Conservation (phyloP, 2,888 invertebrate genomes). For the Synanthedon myopaeformis region DNA sequence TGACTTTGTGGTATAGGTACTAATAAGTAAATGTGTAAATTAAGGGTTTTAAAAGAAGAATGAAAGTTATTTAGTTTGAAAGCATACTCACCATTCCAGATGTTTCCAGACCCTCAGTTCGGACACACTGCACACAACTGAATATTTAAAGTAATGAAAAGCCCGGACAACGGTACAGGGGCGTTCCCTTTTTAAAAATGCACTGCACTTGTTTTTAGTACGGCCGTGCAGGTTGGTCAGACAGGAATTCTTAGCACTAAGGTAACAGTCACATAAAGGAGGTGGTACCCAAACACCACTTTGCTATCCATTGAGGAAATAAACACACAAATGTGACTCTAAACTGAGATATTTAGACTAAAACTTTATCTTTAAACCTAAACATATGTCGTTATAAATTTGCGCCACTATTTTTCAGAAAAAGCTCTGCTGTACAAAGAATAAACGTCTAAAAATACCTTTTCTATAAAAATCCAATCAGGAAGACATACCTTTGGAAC, state of each 20-base stretch:
- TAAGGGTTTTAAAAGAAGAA: no score
- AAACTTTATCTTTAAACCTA: no score
- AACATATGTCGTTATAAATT: no score
- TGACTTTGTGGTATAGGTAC: no score
- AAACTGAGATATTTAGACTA: not conserved
- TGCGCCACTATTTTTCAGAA: no score
- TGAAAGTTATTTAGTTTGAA: not conserved
- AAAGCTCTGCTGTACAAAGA: no score
- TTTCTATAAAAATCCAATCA: not conserved
- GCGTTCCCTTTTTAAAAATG: slow-evolving; percentile 66
- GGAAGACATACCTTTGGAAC: not conserved
- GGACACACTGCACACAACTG: slow-evolving; percentile 57
- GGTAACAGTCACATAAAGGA: slow-evolving; percentile 55
- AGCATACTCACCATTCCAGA: slow-evolving; percentile 35
- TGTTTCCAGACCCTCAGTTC: slow-evolving; percentile 23
- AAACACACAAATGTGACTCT: slow-evolving; percentile 15
- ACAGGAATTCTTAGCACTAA: slow-evolving; percentile 45
- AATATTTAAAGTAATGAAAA: slow-evolving; percentile 68
- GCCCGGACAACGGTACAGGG: slow-evolving; percentile 41
- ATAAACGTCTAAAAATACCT: not conserved
- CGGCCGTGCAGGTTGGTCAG: slow-evolving; percentile 63
- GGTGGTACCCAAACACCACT: slow-evolving; percentile 38
- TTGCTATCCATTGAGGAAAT: slow-evolving; percentile 18
- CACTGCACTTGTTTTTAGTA: slow-evolving; percentile 64
- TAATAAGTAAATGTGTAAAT: no score